These are phyloP conservation scores for Polyommatus icarus DNA, from an alignment of 2,888 invertebrate species.

Conservation along the genomic window DNA sequence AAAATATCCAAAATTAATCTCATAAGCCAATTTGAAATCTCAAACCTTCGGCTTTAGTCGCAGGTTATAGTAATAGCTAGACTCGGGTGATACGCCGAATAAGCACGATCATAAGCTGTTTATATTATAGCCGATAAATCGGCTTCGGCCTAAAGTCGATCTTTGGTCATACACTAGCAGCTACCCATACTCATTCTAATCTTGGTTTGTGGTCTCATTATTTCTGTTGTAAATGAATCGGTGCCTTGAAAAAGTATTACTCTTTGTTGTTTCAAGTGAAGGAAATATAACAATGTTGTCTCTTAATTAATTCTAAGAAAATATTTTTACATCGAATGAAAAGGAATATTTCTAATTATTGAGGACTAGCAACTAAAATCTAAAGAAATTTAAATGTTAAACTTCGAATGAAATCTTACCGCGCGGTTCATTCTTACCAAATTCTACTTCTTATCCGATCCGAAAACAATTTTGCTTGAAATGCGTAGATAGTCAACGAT, in stretches of 20 bases:
- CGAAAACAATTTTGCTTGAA: no score
- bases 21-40: no score
- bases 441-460: no score
- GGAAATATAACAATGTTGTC: not conserved
- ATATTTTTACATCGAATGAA: not conserved
- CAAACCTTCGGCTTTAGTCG: no score
- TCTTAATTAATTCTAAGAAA: not conserved
- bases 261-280: not conserved
- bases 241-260: not conserved
- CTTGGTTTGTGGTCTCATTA: constrained; percentile 9
- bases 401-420: not conserved
- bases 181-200: not conserved
- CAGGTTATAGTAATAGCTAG: no score
- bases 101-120: no score
- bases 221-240: not conserved
- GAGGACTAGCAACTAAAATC: no score
- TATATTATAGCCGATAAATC: not conserved
- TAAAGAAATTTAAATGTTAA: no score
- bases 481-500: no score
- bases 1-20: no score
- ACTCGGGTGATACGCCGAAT: no score
- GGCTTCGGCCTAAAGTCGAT: not conserved
- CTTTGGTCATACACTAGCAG: not conserved
- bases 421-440: no score
- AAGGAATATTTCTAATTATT: not conserved